These are phyloP conservation scores for Sminthurinus aureus DNA, from an alignment of 2,888 invertebrate genomes.

Conservation along the genomic window DNA sequence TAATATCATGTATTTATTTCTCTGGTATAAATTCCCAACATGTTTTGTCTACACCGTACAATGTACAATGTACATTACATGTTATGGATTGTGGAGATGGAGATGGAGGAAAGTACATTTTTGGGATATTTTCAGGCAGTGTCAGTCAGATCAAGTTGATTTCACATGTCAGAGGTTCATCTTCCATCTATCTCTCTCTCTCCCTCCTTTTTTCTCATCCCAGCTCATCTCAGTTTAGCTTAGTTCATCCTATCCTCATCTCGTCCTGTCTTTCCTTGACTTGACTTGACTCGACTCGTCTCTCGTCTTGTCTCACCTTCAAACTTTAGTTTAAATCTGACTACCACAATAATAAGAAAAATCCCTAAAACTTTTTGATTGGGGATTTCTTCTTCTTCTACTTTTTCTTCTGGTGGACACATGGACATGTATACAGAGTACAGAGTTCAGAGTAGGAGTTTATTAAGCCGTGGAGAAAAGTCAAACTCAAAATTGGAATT, in stretches of 20 bases:
- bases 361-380: conserved; percentile 34
- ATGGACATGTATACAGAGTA: conserved; percentile 9
- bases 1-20: no score
- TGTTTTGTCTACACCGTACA: background rate
- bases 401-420: background rate
- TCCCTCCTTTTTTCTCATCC: background rate
- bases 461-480: background rate
- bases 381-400: conserved; percentile 17
- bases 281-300: background rate
- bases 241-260: no score
- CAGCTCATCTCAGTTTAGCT: conserved; percentile 2
- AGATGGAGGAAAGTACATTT: conserved; percentile 11
- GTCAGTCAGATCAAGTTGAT: conserved; percentile 37
- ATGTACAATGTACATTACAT: background rate
- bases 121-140: conserved; percentile 39
- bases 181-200: background rate
- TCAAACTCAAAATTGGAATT: background rate
- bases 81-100: background rate
- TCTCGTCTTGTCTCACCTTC: conserved; percentile 27
- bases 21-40: background rate
- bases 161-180: conserved; percentile 39
- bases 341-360: conserved; percentile 20
- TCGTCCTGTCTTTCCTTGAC: background rate
- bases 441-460: no score
- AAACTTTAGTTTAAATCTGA: background rate